Evolutionary conservation across 2,888 invertebrate genomes (phyloP), one percentile per base, ranked within the genome.

Genomic region (Argyresthia goedartella): DNA sequence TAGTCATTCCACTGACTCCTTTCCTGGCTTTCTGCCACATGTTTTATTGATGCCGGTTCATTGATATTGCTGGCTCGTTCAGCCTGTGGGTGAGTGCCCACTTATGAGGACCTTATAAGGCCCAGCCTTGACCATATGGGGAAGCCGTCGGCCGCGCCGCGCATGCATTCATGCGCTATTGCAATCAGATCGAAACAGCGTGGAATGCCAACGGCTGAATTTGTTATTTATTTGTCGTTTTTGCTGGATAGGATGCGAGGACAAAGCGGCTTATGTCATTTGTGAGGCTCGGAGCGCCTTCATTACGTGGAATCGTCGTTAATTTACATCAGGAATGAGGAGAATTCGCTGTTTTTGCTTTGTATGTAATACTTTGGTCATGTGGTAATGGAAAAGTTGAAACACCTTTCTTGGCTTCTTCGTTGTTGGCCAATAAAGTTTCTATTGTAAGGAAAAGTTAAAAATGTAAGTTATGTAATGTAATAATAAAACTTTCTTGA

Each of bases 41-140:
- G 86, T 86, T 85, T 85, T 85, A 86, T 86, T 85, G 85, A 86
- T 85, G 79, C 78, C 76, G 73, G 84, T 85, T 85, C 85, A 86
- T 86, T 86, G 86, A 86, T 86, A 86, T 86, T 79, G 75, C 76
- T 79, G 75, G 72, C 84, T 84, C 84, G 86, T 86, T 85, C 82
- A 82, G 77, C 64, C 68, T 74, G 74, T 76, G 79, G 85, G 84
- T 82, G 85, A 86, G 78, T 86, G 84, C 74, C 84, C 85, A 86
- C 84, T 86, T 86, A 86, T 73, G 76, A 73, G 73, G 67, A 68
- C 86, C 85, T 75, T 86, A 86, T 81, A 86, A 79, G 86, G 85
- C 69, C 71, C 74, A 82, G 75, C 81, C 81, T 80, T 78, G 81
- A 76, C 84, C 85, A 84, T 85, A 85, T 81, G 84, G 82, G 85